A percentile compares a stretch with the other conserved stretches of the same genome.
Conservation (phyloP, 2,888 invertebrate genomes). For the Plagiodera versicolora region DNA sequence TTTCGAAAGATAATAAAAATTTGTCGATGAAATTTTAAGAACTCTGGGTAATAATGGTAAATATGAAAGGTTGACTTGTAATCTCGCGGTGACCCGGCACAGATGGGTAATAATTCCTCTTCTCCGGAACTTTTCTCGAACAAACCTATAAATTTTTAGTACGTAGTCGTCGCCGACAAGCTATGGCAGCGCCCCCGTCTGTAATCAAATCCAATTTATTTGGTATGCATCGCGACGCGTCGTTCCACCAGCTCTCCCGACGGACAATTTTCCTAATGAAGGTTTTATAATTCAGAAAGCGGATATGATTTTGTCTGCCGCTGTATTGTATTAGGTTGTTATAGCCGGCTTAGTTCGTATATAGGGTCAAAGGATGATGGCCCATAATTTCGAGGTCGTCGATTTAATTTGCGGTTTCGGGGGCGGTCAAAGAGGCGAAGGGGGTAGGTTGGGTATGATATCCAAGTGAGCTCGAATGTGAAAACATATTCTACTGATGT, state of each 20-base stretch:
- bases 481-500: no score
- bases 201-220: conserved; percentile 31
- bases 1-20: no score
- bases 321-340: conserved; percentile 9
- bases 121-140: no score
- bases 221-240: conserved; percentile 28
- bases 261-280: conserved; percentile 32
- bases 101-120: no score
- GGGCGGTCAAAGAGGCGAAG: no score
- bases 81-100: no score
- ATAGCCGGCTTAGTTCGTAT: background rate
- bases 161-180: background rate
- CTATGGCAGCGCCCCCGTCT: conserved; percentile 14
- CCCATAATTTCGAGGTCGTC: background rate
- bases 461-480: no score
- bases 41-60: no score
- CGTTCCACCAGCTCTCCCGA: conserved; percentile 17
- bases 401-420: background rate
- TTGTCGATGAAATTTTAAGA: no score
- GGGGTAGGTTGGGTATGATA: no score
- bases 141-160: background rate
- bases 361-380: conserved; percentile 2
- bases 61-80: no score
- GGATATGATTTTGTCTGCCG: conserved; percentile 24
- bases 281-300: conserved; percentile 33